These are phyloP conservation scores for Nibea albiflora DNA, from an alignment of 2,113 vertebrate genomes.

Conservation along the genomic window DNA sequence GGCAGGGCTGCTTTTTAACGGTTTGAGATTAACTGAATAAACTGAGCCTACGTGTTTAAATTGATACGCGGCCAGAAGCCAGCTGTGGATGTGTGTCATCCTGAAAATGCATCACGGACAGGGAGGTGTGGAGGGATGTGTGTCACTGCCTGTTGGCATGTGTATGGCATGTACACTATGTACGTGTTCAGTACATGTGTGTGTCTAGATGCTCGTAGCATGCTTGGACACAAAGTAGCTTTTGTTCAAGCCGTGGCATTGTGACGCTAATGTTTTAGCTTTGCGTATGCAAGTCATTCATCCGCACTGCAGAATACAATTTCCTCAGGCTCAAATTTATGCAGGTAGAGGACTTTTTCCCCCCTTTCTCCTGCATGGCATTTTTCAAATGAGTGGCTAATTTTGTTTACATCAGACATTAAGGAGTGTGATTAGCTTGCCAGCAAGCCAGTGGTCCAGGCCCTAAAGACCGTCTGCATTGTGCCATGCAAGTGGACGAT, in stretches of 20 bases:
- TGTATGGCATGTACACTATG: neutral
- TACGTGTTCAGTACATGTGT: constrained; percentile 8
- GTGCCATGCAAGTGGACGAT: constrained; percentile 47
- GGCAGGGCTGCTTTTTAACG: constrained; percentile 13
- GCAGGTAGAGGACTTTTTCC: constrained; percentile 10
- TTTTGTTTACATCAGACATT: constrained; percentile 66
- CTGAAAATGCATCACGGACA: constrained; percentile 18
- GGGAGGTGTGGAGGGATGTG: constrained; percentile 15
- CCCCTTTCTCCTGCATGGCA: constrained; percentile 10
- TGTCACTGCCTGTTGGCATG: neutral
- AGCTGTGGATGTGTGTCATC: constrained; percentile 44
- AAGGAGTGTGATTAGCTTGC: constrained; percentile 45
- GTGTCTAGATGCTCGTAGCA: neutral
- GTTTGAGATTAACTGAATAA: constrained; percentile 36
- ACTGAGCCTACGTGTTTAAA: constrained; percentile 24
- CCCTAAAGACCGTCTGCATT: constrained; percentile 16
- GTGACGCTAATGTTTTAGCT: constrained; percentile 43
- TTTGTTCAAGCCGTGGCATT: constrained; percentile 62
- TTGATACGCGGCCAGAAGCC: constrained; percentile 21
- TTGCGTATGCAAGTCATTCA: constrained; percentile 45
- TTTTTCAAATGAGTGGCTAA: constrained; percentile 54
- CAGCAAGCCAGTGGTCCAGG: constrained; percentile 21
- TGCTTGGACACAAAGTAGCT: constrained; percentile 53
- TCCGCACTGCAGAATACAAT: constrained; percentile 35
- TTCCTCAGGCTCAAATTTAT: constrained; percentile 59